These are phyloP conservation scores for Scaptomyza reducta DNA, from an alignment of 2,888 invertebrate genomes.

Conservation along the genomic window DNA sequence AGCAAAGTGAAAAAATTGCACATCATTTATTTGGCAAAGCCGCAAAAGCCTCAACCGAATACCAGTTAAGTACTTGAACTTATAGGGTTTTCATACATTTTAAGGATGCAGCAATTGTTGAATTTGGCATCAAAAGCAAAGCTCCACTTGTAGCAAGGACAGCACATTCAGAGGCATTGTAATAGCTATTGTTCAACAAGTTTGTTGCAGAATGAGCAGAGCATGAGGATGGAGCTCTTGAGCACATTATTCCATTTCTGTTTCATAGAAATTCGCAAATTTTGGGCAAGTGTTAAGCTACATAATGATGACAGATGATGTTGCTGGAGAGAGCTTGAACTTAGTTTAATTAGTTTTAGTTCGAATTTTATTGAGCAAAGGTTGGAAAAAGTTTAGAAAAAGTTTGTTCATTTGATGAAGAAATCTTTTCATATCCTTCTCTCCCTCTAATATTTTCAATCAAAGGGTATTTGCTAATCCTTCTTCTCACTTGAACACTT, in stretches of 20 bases:
- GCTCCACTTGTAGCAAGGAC: not conserved
- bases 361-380: no score
- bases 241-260: not conserved
- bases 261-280: not conserved
- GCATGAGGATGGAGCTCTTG: not conserved
- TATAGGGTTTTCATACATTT: not conserved
- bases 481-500: not conserved
- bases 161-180: not conserved
- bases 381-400: no score
- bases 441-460: no score
- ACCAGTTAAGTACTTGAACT: not conserved
- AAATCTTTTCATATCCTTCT: no score
- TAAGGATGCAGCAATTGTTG: constrained; percentile 5
- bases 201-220: no score
- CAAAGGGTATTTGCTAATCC: not conserved
- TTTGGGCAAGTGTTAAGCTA: not conserved
- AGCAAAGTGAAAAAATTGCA: not conserved
- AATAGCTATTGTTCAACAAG: not conserved
- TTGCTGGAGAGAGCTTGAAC: not conserved
- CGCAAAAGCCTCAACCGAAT: not conserved
- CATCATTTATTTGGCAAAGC: not conserved
- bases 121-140: not conserved
- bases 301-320: not conserved
- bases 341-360: not conserved
- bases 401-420: no score